Evolutionary conservation across 2,797 vertebrate genomes (phyloP).

Genomic region (Paedocypris micromegethes): DNA sequence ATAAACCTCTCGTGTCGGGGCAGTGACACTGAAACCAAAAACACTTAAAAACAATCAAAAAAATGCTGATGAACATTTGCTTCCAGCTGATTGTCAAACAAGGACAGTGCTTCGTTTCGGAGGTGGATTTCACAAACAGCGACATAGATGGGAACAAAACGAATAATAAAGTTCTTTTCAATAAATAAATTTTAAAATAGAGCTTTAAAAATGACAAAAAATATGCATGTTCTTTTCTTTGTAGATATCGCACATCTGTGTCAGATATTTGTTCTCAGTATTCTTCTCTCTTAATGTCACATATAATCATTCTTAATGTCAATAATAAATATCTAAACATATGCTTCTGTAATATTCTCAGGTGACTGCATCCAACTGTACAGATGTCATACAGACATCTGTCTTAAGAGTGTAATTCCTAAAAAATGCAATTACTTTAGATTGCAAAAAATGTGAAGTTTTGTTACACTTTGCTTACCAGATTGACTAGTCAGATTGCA

Average conservation of each 20-base stretch:
- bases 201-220: conserved; percentile 58
- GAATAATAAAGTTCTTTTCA: conserved; percentile 56
- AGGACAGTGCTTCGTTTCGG: conserved; percentile 38
- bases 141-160: conserved; percentile 40
- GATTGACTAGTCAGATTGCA: too few relatives aligned
- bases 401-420: too few relatives aligned
- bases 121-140: conserved; percentile 19
- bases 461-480: too few relatives aligned
- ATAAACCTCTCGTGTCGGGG: conserved; percentile 14
- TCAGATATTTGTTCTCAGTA: conserved; percentile 55
- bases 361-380: conserved; percentile 27
- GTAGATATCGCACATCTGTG: conserved; percentile 37
- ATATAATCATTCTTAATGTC: conserved; percentile 18
- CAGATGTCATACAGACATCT: conserved; percentile 32
- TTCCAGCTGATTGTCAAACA: conserved; percentile 57
- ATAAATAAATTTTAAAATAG: conserved; percentile 59
- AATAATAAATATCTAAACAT: conserved; percentile 20
- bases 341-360: conserved; percentile 14
- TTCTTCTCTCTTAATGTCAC: neutral
- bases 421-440: too few relatives aligned
- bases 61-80: conserved; percentile 31
- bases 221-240: conserved; percentile 38
- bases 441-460: too few relatives aligned
- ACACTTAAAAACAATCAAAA: neutral
- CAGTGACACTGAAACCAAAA: conserved; percentile 1